Base-by-base conservation (phyloP, 2,888 invertebrate species). In the Drosophila incognita region DNA sequence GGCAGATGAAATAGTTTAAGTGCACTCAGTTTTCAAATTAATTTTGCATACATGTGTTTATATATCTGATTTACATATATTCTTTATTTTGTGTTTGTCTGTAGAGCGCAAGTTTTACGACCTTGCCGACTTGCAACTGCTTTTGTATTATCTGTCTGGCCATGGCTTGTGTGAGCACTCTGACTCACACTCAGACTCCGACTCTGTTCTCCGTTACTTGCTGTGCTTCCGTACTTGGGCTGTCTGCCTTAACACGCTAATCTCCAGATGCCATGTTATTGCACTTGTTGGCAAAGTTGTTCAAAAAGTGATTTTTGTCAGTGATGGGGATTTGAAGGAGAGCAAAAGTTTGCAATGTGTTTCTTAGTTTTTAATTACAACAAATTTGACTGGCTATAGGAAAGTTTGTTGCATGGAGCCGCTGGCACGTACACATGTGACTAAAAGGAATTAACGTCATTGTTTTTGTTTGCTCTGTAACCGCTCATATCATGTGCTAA, bases 211-310 rank as follows among this genome's bases (percentile, higher is more conserved):
- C 46, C 13, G 2, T 36, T 67, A 38, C 31, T 21, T 38, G 46
- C 46, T 64, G 38, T 53, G 64, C 65, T 29, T 59, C 79, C 59
- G 54, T 67, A 58, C 67, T 57, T 63, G 36, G 53, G 64, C 35
- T 77, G 75, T 75, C 78, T 77, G 83, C 76, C 80, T 82, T 78
- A 89, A 76, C 81, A 86, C 86, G 83, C 89, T 86, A 86, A 86
- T 86, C 85, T 86, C 88, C 86, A 87, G 89, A 89, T 89, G 89
- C 88, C 86, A 87, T 86, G 90, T 86, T 86, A 89, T 86, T 86
- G 89, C 85, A 86, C 85, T 87, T 89, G 88, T 86, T 89, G 85
- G 88, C 76, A 87, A 86, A 89, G 76, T 86, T 86, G 83, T 81
- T 82, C 74, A 85, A 82, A 87, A 86, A 86, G 85, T 89, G 85